A percentile compares a stretch with the other conserved stretches of the same genome.
Conservation (phyloP, 2,797 vertebrate species). For the Dipus sagitta region DNA sequence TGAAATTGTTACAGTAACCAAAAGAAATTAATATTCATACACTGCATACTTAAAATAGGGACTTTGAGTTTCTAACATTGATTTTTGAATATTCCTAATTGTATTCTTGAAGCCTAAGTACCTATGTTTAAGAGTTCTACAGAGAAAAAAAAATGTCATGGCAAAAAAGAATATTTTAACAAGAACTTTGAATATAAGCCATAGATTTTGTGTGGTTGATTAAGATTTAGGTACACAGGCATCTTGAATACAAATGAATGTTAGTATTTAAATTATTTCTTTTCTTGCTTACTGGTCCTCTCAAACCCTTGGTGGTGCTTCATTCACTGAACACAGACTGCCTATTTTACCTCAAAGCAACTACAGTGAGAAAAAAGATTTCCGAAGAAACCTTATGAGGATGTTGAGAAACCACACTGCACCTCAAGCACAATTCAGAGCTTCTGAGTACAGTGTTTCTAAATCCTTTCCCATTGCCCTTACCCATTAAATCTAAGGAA, state of each 20-base stretch:
- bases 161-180: constrained; percentile 45
- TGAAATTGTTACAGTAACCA: background rate
- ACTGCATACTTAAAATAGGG: background rate
- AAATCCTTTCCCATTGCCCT: background rate
- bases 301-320: background rate
- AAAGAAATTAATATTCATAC: constrained; percentile 17
- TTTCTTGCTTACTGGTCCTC: no score
- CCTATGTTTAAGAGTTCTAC: background rate
- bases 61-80: constrained; percentile 56
- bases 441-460: background rate
- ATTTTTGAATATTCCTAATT: constrained; percentile 39
- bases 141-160: background rate
- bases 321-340: constrained; percentile 53
- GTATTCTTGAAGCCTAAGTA: background rate
- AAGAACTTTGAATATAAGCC: background rate
- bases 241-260: background rate
- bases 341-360: constrained; percentile 61
- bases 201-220: background rate
- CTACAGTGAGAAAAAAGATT: constrained; percentile 66
- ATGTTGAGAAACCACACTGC: constrained; percentile 76
- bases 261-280: background rate
- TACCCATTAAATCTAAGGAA: constrained; percentile 28
- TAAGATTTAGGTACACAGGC: background rate
- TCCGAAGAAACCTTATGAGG: constrained; percentile 70
- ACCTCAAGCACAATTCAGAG: background rate